Percentiles rank a stretch among this genome's conserved stretches.
Evolutionary conservation across 2,888 invertebrate species (phyloP).

Genomic region (Hyalella azteca): DNA sequence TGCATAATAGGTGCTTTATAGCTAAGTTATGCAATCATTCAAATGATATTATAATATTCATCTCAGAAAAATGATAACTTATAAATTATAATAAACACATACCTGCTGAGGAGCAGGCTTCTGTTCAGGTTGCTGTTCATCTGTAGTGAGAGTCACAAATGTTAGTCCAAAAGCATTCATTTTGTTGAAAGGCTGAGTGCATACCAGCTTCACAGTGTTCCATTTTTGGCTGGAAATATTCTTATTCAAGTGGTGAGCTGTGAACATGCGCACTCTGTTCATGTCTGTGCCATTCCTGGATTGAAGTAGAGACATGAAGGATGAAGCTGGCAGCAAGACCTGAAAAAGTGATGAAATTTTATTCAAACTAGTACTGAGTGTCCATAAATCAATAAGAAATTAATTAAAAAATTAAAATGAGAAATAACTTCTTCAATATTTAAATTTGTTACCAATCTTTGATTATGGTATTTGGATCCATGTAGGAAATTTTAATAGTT

Average conservation of each 20-base stretch:
- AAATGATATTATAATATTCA: too few species aligned
- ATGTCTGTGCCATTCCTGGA: conserved; percentile 71
- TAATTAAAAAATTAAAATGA: too few species aligned
- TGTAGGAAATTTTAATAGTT: too few species aligned
- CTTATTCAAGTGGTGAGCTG: conserved; percentile 69
- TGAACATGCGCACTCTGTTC: conserved; percentile 79
- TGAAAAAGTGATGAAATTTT: conserved; percentile 61
- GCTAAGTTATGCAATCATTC: too few species aligned
- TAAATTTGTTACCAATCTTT: neutral
- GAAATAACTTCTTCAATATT: neutral
- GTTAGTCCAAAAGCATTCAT: conserved; percentile 80
- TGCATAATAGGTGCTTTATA: too few species aligned
- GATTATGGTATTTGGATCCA: neutral
- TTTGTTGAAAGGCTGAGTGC: conserved; percentile 86
- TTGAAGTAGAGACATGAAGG: conserved; percentile 80
- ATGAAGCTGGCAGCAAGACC: conserved; percentile 77
- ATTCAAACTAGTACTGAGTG: too few species aligned
- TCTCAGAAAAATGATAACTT: too few species aligned
- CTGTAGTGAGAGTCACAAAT: conserved; percentile 69
- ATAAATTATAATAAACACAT: too few species aligned
- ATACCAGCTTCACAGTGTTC: conserved; percentile 82
- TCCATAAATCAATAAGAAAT: too few species aligned
- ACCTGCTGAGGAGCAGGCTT: too few species aligned
- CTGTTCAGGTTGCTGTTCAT: neutral
- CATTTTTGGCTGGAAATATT: conserved; percentile 72